These are phyloP conservation scores for Pyrgus malvae DNA, from an alignment of 2,888 invertebrate species.

Conservation along the genomic window DNA sequence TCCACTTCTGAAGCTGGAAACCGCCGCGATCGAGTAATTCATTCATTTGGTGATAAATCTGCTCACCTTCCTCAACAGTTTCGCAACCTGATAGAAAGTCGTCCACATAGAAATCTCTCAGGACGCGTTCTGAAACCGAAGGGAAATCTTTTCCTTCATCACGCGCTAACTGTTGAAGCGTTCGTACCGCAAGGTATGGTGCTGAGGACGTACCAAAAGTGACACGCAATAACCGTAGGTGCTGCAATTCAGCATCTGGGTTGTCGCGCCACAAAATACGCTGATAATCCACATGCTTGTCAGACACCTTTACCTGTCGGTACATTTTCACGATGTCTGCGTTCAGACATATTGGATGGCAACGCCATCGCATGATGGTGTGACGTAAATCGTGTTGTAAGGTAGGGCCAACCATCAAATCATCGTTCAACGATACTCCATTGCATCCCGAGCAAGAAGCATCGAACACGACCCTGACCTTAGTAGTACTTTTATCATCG, in stretches of 20 bases:
- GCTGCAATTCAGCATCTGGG: slow-evolving; percentile 13
- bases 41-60: slow-evolving; percentile 31
- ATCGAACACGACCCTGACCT: slow-evolving; percentile 38
- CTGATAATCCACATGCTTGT: slow-evolving; percentile 33
- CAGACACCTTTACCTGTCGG: slow-evolving; percentile 34
- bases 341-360: slow-evolving; percentile 32
- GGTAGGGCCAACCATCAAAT: slow-evolving; percentile 34
- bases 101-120: slow-evolving; percentile 31
- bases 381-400: slow-evolving; percentile 38
- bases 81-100: slow-evolving; percentile 34
- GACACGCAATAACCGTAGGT: slow-evolving; percentile 33
- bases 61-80: slow-evolving; percentile 26
- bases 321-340: slow-evolving; percentile 43
- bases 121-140: slow-evolving; percentile 19
- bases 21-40: slow-evolving; percentile 31
- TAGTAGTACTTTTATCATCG: slow-evolving; percentile 34
- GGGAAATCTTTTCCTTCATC: slow-evolving; percentile 31
- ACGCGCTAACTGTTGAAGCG: slow-evolving; percentile 27
- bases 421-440: slow-evolving; percentile 35
- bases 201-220: slow-evolving; percentile 35
- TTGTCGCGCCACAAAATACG: slow-evolving; percentile 30
- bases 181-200: slow-evolving; percentile 28
- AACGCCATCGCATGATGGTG: slow-evolving; percentile 38
- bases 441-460: slow-evolving; percentile 31
- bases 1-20: slow-evolving; percentile 32